phyloP scores from a whole-genome alignment of 2,888 invertebrate species.

The Zaprionus bogoriensis region DNA sequence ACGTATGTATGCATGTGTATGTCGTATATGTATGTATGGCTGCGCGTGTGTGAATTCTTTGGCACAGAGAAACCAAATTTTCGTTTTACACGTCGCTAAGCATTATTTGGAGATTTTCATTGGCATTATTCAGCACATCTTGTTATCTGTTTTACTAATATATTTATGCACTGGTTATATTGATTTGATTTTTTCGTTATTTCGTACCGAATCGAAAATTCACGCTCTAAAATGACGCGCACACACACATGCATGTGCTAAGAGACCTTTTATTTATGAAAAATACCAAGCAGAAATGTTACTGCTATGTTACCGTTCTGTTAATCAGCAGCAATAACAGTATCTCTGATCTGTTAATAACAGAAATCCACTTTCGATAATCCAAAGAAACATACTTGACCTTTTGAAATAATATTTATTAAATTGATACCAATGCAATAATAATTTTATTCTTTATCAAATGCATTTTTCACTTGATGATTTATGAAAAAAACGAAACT shows the following conservation, averaged over 20 bases:
- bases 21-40: constrained; percentile 30
- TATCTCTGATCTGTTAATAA: constrained; percentile 14
- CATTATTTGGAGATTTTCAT: constrained; percentile 21
- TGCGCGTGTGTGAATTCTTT: constrained; percentile 61
- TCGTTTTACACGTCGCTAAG: constrained; percentile 35
- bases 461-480: no score
- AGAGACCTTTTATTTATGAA: constrained; percentile 45
- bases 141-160: constrained; percentile 7
- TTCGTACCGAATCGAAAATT: constrained; percentile 65
- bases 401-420: not conserved
- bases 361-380: not conserved
- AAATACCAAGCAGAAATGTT: constrained; percentile 47
- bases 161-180: constrained; percentile 43
- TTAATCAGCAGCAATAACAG: constrained; percentile 26
- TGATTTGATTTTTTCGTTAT: constrained; percentile 53
- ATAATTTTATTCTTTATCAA: no score
- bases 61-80: constrained; percentile 61
- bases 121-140: constrained; percentile 27
- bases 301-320: not conserved
- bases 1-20: constrained; percentile 31
- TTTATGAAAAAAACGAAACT: no score
- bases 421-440: not conserved
- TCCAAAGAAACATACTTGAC: not conserved
- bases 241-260: constrained; percentile 37
- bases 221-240: constrained; percentile 64